phyloP scores from a whole-genome alignment of 2,888 invertebrate genomes.

The Tachina grossa region DNA sequence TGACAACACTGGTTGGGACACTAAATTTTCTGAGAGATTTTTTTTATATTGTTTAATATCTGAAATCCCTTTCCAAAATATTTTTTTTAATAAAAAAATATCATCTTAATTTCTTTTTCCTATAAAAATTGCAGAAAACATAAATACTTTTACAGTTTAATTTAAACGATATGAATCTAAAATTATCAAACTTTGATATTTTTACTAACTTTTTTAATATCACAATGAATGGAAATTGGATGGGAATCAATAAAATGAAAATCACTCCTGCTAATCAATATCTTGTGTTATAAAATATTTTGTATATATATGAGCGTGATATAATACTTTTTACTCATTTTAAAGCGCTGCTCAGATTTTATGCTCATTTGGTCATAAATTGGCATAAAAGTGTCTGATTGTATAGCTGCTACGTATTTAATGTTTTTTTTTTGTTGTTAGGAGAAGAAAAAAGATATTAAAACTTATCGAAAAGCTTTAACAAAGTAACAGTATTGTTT shows the following conservation, averaged over 20 bases:
- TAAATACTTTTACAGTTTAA: too few species aligned
- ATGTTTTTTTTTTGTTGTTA: neutral
- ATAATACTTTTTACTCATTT: neutral
- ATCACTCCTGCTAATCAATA: neutral
- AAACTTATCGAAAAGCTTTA: neutral
- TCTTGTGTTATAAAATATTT: neutral
- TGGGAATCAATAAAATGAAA: neutral
- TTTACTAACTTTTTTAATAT: too few species aligned
- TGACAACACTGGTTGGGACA: too few species aligned
- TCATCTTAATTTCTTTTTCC: too few species aligned
- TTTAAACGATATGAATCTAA: too few species aligned
- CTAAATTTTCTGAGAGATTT: too few species aligned
- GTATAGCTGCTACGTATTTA: neutral
- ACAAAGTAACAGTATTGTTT: neutral
- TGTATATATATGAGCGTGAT: neutral
- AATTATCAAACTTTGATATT: too few species aligned
- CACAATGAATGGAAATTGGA: too few species aligned
- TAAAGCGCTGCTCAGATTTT: slow-evolving; percentile 20
- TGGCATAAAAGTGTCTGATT: neutral
- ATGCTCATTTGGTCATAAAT: slow-evolving; percentile 34
- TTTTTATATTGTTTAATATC: too few species aligned
- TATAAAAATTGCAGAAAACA: too few species aligned
- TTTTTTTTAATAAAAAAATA: too few species aligned
- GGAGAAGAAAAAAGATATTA: neutral
- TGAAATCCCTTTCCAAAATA: too few species aligned